These are phyloP conservation scores for Hypomecis atomaria DNA, from an alignment of 2,888 invertebrate genomes.

Conservation along the genomic window DNA sequence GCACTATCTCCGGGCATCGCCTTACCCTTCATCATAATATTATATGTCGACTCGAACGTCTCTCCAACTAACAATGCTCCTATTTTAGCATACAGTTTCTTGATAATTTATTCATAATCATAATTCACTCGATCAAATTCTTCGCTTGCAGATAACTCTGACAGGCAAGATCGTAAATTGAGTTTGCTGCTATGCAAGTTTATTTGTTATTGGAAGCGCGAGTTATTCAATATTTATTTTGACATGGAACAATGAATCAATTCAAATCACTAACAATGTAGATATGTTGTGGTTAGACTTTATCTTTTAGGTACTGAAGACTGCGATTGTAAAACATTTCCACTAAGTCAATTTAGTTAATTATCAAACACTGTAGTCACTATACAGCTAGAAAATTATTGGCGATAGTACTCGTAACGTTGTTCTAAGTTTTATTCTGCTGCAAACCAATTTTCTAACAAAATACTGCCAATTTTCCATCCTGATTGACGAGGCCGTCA, in stretches of 20 bases:
- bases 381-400: too few relatives aligned
- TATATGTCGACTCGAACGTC: not conserved
- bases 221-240: not conserved
- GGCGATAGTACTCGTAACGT: too few relatives aligned
- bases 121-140: slow-evolving; percentile 5
- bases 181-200: not conserved
- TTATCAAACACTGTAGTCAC: too few relatives aligned
- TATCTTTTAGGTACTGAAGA: too few relatives aligned
- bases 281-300: too few relatives aligned
- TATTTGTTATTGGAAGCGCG: too few relatives aligned
- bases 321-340: too few relatives aligned
- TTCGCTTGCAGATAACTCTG: slow-evolving; percentile 1
- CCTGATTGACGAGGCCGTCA: not conserved
- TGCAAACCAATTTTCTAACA: too few relatives aligned
- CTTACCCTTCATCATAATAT: not conserved
- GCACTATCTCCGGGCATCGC: not conserved
- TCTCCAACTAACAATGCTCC: not conserved
- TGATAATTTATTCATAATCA: not conserved
- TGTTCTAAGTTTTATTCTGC: too few relatives aligned
- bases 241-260: not conserved
- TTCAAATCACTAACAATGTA: too few relatives aligned
- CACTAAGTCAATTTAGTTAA: too few relatives aligned
- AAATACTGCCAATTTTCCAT: not conserved
- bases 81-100: slow-evolving; percentile 11
- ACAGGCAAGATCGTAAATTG: not conserved